Evolutionary conservation across 2,113 vertebrate genomes (phyloP), one percentile per base, ranked within the genome.

Genomic region (Nothobranchius kuhntae): DNA sequence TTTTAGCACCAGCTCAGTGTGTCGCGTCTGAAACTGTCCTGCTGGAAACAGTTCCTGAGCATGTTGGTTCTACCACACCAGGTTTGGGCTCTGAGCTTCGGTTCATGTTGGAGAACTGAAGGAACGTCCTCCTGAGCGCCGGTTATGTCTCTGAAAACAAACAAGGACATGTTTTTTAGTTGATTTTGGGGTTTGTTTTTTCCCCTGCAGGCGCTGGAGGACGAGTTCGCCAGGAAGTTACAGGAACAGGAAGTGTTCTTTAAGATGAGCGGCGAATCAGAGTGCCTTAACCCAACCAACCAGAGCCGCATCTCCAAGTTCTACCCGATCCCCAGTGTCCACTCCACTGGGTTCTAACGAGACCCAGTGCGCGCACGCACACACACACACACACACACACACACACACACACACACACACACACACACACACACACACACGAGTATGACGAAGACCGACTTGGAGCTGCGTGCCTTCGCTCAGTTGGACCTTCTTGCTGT

Each of bases 161-260:
- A 30, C 2, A 30, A 3, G 30, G 30, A 30, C 2, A 30, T 30
- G 2, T 3, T 30, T 30, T 9, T 40, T 4, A 52, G 10, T 9
- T 42, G 9, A 12, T 13, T 10, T 9, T 40, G 38, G 38, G 3
- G 3, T 56, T 1, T 48, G 9, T 50, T 17, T 35, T 36, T 53
- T 58, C 53, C 46, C 71, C 69, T 87, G 51, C 86, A 99, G 97
- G 95, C 94, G 1, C 90, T 99, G 78, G 97, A 99, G 89, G 97
- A 99, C 44, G 97, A 99, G 87, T 99, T 99, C 91, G 93, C 97
- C 79, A 91, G 96, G 79, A 98, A 98, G 81, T 85, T 97, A 55
- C 96, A 99, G 87, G 97, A 99, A 70, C 97, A 99, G 90, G 97
- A 99, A 88, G 94, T 99, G 62, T 99, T 99, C 90, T 99, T 99